A percentile compares a stretch with the other conserved stretches of the same genome.
These are phyloP conservation scores for Caenorhabditis sp. DNA, from an alignment of 2,888 invertebrate genomes.

Conservation along the genomic window DNA sequence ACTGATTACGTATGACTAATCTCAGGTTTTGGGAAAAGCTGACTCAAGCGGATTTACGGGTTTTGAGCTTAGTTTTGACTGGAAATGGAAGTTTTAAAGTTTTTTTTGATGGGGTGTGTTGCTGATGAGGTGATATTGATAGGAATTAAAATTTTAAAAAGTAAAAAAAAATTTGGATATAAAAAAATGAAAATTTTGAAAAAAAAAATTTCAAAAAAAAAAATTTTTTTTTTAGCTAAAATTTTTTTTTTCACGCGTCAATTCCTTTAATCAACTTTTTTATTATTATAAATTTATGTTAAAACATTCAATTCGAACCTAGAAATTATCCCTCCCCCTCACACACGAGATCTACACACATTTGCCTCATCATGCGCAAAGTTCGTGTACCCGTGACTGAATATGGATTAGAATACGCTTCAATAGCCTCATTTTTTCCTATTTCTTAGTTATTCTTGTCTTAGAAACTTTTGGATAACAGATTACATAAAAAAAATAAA, in stretches of 20 bases:
- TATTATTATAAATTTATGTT: too few species aligned
- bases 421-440: slow-evolving; percentile 17
- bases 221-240: too few species aligned
- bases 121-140: too few species aligned
- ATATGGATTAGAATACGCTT: slow-evolving; percentile 36
- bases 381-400: slow-evolving; percentile 9
- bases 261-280: too few species aligned
- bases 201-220: slow-evolving; percentile 10
- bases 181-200: not conserved
- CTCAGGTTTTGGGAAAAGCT: not conserved
- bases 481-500: not conserved
- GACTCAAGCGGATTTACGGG: not conserved
- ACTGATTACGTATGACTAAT: too few species aligned
- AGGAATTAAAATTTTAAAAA: too few species aligned
- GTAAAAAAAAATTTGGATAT: too few species aligned
- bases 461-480: slow-evolving; percentile 28
- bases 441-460: not conserved
- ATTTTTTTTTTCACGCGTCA: too few species aligned
- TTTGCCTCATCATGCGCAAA: slow-evolving; percentile 1
- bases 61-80: not conserved
- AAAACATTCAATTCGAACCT: too few species aligned
- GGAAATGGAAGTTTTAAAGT: not conserved
- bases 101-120: too few species aligned
- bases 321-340: too few species aligned
- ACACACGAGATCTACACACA: too few species aligned